phyloP scores from a whole-genome alignment of 64 coral and sea anemone species.

The Actinia equina region DNA sequence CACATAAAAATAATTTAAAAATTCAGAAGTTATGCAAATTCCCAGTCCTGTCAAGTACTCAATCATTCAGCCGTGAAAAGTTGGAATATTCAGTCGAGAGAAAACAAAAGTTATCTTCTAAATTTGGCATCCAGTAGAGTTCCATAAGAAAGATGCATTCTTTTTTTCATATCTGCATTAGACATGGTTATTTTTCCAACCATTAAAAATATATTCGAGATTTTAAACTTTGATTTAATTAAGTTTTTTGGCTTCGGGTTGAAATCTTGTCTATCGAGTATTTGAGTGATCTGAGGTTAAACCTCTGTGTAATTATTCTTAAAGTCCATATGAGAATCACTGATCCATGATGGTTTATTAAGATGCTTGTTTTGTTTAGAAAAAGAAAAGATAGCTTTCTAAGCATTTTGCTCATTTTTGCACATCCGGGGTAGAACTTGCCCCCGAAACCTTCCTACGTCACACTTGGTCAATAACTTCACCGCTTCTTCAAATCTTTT shows the following conservation, averaged over 20 bases:
- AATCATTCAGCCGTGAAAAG: background rate
- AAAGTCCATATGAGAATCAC: background rate
- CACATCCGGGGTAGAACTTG: background rate
- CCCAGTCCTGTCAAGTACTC: background rate
- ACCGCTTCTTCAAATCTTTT: background rate
- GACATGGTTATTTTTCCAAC: background rate
- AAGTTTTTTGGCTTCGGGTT: background rate
- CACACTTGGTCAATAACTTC: background rate
- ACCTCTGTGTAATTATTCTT: background rate
- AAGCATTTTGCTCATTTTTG: background rate
- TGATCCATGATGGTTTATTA: background rate
- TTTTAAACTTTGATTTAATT: background rate
- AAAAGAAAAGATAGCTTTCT: background rate
- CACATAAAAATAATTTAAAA: background rate
- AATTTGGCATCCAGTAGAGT: background rate
- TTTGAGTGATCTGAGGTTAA: background rate
- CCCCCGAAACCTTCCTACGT: background rate
- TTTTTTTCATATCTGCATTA: background rate
- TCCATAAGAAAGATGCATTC: background rate
- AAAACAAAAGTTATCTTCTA: background rate
- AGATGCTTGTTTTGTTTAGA: background rate
- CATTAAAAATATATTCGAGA: background rate
- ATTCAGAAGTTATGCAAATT: slow-evolving; percentile 11
- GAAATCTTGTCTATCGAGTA: background rate
- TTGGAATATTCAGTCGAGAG: background rate